A percentile compares a stretch with the other conserved stretches of the same genome.
These are phyloP conservation scores for Beroe ovata DNA, from an alignment of 37 sponge, comb jelly and placozoan species.

Conservation along the genomic window DNA sequence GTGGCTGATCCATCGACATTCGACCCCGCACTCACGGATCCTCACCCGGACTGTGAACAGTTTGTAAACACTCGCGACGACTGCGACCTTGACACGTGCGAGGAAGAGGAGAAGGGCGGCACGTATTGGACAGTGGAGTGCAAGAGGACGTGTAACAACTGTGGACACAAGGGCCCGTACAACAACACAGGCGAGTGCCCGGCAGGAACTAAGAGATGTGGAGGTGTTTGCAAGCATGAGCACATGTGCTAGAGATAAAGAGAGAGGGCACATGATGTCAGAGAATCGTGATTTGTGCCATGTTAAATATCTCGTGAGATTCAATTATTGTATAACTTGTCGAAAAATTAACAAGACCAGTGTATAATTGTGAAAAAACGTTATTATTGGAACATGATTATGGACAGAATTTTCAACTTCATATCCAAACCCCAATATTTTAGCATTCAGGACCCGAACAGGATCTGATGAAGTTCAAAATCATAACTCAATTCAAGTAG, in stretches of 20 bases:
- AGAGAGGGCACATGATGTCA: no score
- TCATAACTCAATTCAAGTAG: no score
- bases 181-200: not conserved
- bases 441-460: no score
- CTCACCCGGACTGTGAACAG: not conserved
- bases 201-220: not conserved
- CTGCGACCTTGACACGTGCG: not conserved
- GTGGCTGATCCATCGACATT: not conserved
- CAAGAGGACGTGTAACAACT: not conserved
- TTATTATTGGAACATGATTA: no score
- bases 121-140: not conserved
- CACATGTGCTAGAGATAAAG: not conserved
- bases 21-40: not conserved
- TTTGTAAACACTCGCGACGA: not conserved
- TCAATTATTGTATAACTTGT: no score
- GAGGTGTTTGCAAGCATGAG: not conserved
- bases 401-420: no score
- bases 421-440: no score
- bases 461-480: no score
- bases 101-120: not conserved
- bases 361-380: no score
- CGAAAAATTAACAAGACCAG: no score
- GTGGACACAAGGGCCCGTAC: not conserved
- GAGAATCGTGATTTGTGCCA: no score
- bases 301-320: no score